phyloP scores from a whole-genome alignment of 2,888 invertebrate genomes.

The Pseudoips prasinana region DNA sequence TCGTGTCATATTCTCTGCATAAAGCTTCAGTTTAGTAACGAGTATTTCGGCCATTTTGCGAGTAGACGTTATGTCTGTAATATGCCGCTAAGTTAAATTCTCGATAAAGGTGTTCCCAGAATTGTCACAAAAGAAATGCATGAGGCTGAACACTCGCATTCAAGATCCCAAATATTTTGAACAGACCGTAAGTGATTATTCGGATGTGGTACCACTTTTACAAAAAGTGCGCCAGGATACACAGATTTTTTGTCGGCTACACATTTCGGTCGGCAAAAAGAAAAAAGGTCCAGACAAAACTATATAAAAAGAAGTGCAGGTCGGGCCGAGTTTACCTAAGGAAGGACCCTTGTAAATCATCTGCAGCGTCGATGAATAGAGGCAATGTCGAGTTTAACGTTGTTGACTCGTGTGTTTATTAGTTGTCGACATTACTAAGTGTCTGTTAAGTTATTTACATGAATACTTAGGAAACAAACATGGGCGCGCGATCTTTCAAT shows the following conservation, averaged over 20 bases:
- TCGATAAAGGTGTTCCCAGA: slow-evolving; percentile 62
- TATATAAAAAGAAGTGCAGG: slow-evolving; percentile 79
- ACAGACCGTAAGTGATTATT: slow-evolving; percentile 77
- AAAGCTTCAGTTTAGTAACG: slow-evolving; percentile 6
- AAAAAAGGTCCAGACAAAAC: slow-evolving; percentile 74
- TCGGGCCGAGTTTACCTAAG: slow-evolving; percentile 78
- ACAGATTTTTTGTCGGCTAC: slow-evolving; percentile 72
- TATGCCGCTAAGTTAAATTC: slow-evolving; percentile 40
- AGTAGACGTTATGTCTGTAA: slow-evolving; percentile 44
- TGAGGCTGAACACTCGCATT: slow-evolving; percentile 58
- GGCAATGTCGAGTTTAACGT: slow-evolving; percentile 63
- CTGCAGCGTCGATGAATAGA: slow-evolving; percentile 72
- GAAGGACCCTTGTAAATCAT: slow-evolving; percentile 82
- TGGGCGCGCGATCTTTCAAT: slow-evolving; percentile 38
- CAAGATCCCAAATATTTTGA: slow-evolving; percentile 80
- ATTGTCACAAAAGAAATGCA: slow-evolving; percentile 66
- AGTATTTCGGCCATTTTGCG: slow-evolving; percentile 21
- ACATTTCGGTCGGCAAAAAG: slow-evolving; percentile 73
- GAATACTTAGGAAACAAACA: slow-evolving; percentile 50
- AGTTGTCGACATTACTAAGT: slow-evolving; percentile 73
- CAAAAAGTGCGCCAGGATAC: slow-evolving; percentile 79
- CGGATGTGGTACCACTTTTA: slow-evolving; percentile 79
- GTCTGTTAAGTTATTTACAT: slow-evolving; percentile 70
- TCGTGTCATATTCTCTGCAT: slow-evolving; percentile 31
- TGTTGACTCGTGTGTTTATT: slow-evolving; percentile 79